These are phyloP conservation scores for Metopolophium dirhodum DNA, from an alignment of 1,140 invertebrate genomes.

Conservation along the genomic window DNA sequence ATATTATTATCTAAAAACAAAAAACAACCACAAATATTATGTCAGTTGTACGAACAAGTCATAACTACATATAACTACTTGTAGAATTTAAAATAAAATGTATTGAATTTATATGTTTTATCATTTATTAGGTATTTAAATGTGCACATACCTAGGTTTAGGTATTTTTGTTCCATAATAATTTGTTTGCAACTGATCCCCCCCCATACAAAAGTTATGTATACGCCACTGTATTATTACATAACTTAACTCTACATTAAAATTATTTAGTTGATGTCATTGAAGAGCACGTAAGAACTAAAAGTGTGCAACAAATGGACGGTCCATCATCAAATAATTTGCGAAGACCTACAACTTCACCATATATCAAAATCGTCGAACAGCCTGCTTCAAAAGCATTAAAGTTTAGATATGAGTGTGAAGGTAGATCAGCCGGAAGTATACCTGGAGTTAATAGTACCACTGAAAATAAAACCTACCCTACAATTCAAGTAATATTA, in stretches of 20 bases:
- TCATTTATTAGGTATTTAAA: too few species aligned
- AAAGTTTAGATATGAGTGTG: constrained; percentile 91
- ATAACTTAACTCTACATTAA: constrained; percentile 17
- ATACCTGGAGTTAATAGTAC: constrained; percentile 90
- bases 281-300: constrained; percentile 64
- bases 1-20: too few species aligned
- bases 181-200: too few species aligned
- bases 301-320: constrained; percentile 44
- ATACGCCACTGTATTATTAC: too few species aligned
- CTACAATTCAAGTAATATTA: constrained; percentile 76
- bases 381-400: constrained; percentile 91
- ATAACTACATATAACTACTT: too few species aligned
- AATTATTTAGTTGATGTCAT: constrained; percentile 72
- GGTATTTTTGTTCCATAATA: too few species aligned
- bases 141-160: too few species aligned
- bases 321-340: constrained; percentile 64
- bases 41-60: too few species aligned
- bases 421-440: constrained; percentile 92
- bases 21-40: too few species aligned
- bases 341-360: constrained; percentile 57
- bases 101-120: too few species aligned
- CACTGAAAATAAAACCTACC: constrained; percentile 90
- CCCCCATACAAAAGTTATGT: too few species aligned
- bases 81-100: too few species aligned
- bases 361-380: constrained; percentile 83